phyloP scores from a whole-genome alignment of 1,140 invertebrate species.

The Lordiphosa mommai region DNA sequence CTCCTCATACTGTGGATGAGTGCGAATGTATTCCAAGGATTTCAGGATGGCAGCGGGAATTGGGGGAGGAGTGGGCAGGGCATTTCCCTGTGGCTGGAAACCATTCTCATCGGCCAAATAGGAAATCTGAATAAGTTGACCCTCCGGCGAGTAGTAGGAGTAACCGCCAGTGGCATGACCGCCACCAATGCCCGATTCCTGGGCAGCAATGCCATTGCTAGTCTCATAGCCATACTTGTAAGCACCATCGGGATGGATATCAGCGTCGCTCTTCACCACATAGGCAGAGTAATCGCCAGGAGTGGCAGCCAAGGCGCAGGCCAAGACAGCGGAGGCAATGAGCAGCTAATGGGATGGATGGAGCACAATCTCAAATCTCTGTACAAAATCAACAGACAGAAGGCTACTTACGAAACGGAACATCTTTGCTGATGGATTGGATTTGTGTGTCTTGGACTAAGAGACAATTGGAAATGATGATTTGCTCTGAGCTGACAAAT shows the following conservation, averaged over 20 bases:
- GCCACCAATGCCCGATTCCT: slow-evolving; percentile 80
- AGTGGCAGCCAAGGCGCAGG: slow-evolving; percentile 40
- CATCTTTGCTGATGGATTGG: slow-evolving; percentile 42
- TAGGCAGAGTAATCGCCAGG: slow-evolving; percentile 28
- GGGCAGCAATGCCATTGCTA: slow-evolving; percentile 82
- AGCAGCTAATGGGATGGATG: slow-evolving; percentile 21
- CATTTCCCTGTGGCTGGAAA: slow-evolving; percentile 86
- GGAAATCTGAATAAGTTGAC: slow-evolving; percentile 78
- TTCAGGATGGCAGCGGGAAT: slow-evolving; percentile 86
- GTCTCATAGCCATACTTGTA: slow-evolving; percentile 80
- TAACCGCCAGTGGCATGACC: slow-evolving; percentile 29
- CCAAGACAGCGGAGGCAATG: slow-evolving; percentile 52
- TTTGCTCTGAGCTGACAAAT: slow-evolving; percentile 23
- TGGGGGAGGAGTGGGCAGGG: slow-evolving; percentile 88
- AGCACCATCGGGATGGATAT: slow-evolving; percentile 82
- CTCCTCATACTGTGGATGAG: slow-evolving; percentile 77
- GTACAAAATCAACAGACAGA: no score
- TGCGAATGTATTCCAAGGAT: slow-evolving; percentile 82
- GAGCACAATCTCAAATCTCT: not conserved
- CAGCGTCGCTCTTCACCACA: slow-evolving; percentile 71
- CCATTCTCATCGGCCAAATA: slow-evolving; percentile 90
- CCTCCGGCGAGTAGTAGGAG: slow-evolving; percentile 74
- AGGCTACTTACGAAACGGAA: slow-evolving; percentile 66
- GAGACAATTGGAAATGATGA: slow-evolving; percentile 49
- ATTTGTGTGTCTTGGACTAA: slow-evolving; percentile 33